Base-by-base conservation (phyloP, 2,888 invertebrate species). In the Achlya flavicornis region DNA sequence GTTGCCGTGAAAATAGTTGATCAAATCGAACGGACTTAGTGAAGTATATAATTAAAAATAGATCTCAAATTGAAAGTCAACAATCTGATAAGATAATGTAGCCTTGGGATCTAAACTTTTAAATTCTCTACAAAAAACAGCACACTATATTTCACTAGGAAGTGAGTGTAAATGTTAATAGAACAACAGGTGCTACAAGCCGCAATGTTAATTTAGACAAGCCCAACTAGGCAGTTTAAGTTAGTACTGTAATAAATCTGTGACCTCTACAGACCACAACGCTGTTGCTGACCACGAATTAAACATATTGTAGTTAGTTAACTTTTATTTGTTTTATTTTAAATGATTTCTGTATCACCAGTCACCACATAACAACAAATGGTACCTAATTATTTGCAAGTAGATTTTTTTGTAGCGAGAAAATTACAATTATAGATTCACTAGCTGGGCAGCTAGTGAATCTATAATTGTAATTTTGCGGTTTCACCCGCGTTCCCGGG, bases 251-350 rank as follows among this genome's bases (percentile, higher is more conserved):
- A 19, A 53, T 53, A 53, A 53, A 53, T 53, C 53, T 48, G 19
- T 53, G 53, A 53, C 53, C 53, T 53, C 53, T 53, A 53, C 53
- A 53, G 16, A 19, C 53, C 53, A 53, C 53, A 19, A 19, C 53
- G 4, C 16, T 5, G 53, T 10, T 53, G 19, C 53, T 19, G 53
- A 53, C 53, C 53, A 53, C 53, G 6, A 53, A 53, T n/a, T 10
- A 19, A 16, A 53, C 53, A 53, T 19, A n/a, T n/a, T 53, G 1
- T 19, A 7, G 53, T 53, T 53, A 19, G 10, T 53, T 53, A 53
- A 5, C 16, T 48, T 16, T 16, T 46, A 14, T 46, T 46, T 46
- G 46, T 46, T 14, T 35, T 35, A 7, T 35, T 35, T 35, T 35
- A 35, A 35, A 35, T 35, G 26, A 26, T 26, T 26, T 26, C 26